Evolutionary conservation across 2,797 vertebrate species (phyloP), one percentile per base, ranked within the genome.

Genomic region (Margarornis squamiger): DNA sequence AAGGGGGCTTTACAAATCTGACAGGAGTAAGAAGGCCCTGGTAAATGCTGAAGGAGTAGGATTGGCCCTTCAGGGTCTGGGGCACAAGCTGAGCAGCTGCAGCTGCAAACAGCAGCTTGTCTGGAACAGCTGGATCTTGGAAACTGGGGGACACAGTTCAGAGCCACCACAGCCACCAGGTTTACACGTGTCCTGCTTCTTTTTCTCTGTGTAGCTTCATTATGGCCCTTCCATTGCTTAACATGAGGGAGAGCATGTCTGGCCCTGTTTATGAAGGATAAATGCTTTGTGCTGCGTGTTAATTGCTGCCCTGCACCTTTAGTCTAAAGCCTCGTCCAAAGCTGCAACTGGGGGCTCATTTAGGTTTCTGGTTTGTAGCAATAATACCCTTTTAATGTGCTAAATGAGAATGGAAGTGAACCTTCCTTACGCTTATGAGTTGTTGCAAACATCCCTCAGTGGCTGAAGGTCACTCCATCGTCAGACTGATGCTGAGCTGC

Each of bases 311-410:
- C 96, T 43, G 86, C 89, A 97, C 97, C 96, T 98, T 97, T 92
- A 93, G 95, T 94, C 97, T 95, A 41, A 90, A 96, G 81, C 81
- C 73, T 96, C 97, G 90, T 85, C 96, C 94, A 3, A 75, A 88
- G 89, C 93, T 95, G 95, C 92, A 89, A 18, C 95, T 36, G 24
- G 93, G 96, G 95, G 77, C 96, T 97, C 96, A 41, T 97, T 97
- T 93, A 86, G 94, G 93, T 90, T 97, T 96, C 97, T 97, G 96
- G 96, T 97, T 97, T 97, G 97, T 92, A 94, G 94, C 97, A 97
- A 96, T 97, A 97, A 97, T 93, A 88, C 87, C 91, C 96, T 97
- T 97, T 98, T 97, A 97, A 97, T 97, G 96, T 96, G 96, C 96
- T 97, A 96, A 96, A 97, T 95, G 97, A 97, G 97, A 66, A 57